These are phyloP conservation scores for Melangyna quadrimaculata DNA, from an alignment of 2,888 invertebrate species.

Conservation along the genomic window DNA sequence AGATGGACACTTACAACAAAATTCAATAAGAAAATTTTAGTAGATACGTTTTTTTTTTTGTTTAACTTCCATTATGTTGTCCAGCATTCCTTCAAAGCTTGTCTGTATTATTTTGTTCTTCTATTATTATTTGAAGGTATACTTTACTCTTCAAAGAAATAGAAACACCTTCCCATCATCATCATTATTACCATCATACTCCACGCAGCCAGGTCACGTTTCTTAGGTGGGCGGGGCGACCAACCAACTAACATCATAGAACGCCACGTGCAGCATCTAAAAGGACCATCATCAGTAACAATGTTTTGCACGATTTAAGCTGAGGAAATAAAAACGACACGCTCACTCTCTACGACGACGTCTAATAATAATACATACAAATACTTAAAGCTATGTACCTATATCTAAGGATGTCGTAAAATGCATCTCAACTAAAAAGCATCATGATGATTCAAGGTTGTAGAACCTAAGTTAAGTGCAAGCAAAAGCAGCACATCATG, in stretches of 20 bases:
- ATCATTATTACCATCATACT: constrained; percentile 37
- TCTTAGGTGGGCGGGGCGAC: neutral
- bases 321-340: constrained; percentile 7
- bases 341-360: neutral
- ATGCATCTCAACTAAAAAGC: constrained; percentile 11
- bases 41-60: neutral
- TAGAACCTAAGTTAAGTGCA: constrained; percentile 20
- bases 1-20: constrained; percentile 20
- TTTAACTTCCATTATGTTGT: neutral
- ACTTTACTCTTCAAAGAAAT: constrained; percentile 7
- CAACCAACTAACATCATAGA: neutral
- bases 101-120: neutral
- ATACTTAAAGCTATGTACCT: neutral
- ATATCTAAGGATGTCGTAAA: neutral
- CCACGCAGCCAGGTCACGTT: constrained; percentile 28
- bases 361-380: too few species aligned
- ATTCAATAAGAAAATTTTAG: constrained; percentile 51
- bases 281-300: constrained; percentile 19
- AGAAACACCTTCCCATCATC: too few species aligned
- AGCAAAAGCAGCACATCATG: constrained; percentile 29
- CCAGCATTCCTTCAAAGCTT: constrained; percentile 3
- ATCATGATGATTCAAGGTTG: constrained; percentile 41
- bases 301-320: constrained; percentile 32
- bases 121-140: neutral
- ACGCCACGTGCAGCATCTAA: neutral